Evolutionary conservation across 2,113 vertebrate genomes (phyloP), one percentile per base, ranked within the genome.

Genomic region (Chloropsis cyanopogon): DNA sequence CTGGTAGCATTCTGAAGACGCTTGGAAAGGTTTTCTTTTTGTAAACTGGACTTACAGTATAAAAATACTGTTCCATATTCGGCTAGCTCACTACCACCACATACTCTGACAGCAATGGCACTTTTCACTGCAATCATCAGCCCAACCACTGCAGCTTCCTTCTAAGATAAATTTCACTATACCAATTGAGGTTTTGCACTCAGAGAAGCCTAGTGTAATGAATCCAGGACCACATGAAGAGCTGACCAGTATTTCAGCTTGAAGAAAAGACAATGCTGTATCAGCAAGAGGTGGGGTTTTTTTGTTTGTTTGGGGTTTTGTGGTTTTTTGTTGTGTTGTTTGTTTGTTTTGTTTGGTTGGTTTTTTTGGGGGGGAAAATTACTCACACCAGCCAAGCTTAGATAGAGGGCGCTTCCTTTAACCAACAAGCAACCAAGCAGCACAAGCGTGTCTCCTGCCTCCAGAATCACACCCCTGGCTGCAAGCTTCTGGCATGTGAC

Each of bases 381-480:
- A n/a, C 61, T 73, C 42, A 42, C 3, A 3, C 53, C 33, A 50
- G 33, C 23, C 29, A 80, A 80, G n/a, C 19, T 63, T 53, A 42
- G 23, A 57, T 3, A 53, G 25, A 69, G 20, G 12, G 22, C 29
- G 1, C 11, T 47, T 91, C 21, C 75, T 82, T 92, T 59, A 83
- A 73, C 20, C 52, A 80, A 69, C 29, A 52, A 75, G 52, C 35
- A 82, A 57, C 29, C 29, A 53, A 49, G 35, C 2, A 0, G 35
- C 66, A 61, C 3, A 1, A 80, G 21, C 0, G 0, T 5, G 4
- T 39, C 26, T 70, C 33, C 76, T 47, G 54, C 24, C 59, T 86
- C 47, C 8, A 4, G 66, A 90, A 69, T 57, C 35, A 52, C 0
- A 3, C 11, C 10, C 6, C 12, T 59, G 1, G 0, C 44, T 59